Percentiles rank a stretch among this genome's conserved stretches.
Conservation (phyloP, 1,140 invertebrate genomes). For the Tetramorium alpestre region DNA sequence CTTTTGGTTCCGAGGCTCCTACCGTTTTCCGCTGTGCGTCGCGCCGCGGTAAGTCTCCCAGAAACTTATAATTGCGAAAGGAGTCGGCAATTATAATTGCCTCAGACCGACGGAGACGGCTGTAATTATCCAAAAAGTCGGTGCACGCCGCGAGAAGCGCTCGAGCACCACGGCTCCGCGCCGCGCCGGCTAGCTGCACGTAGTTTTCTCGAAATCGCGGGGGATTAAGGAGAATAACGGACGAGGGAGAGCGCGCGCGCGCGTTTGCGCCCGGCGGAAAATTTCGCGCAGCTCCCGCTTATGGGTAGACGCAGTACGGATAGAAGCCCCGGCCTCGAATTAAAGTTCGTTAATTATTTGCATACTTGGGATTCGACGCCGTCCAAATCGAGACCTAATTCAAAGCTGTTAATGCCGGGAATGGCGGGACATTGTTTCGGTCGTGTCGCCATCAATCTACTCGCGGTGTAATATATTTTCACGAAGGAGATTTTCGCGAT, state of each 20-base stretch:
- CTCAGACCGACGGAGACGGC: conserved; percentile 78
- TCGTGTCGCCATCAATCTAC: conserved; percentile 9
- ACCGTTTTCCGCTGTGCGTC: conserved; percentile 68
- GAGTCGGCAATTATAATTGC: conserved; percentile 86
- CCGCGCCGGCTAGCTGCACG: conserved; percentile 5
- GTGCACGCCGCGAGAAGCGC: conserved; percentile 62
- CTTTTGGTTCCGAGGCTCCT: conserved; percentile 65
- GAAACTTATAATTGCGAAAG: conserved; percentile 87
- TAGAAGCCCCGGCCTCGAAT: conserved; percentile 31
- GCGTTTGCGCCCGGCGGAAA: conserved; percentile 33
- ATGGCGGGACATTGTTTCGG: conserved; percentile 25
- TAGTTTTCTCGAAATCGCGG: conserved; percentile 56
- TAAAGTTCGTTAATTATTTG: conserved; percentile 60
- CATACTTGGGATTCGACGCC: conserved; percentile 39
- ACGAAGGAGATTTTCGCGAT: neutral
- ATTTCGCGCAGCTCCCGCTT: conserved; percentile 20
- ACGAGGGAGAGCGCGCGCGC: neutral
- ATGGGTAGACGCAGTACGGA: neutral
- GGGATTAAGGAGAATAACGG: conserved; percentile 50
- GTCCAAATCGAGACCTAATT: conserved; percentile 26
- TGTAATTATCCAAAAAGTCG: conserved; percentile 83
- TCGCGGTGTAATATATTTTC: neutral
- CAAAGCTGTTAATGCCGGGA: conserved; percentile 12
- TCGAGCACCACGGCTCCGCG: conserved; percentile 18
- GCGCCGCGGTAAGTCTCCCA: conserved; percentile 79